Conservation (phyloP, 92 coral and sea anemone genomes). For the Parazoanthus darwini region DNA sequence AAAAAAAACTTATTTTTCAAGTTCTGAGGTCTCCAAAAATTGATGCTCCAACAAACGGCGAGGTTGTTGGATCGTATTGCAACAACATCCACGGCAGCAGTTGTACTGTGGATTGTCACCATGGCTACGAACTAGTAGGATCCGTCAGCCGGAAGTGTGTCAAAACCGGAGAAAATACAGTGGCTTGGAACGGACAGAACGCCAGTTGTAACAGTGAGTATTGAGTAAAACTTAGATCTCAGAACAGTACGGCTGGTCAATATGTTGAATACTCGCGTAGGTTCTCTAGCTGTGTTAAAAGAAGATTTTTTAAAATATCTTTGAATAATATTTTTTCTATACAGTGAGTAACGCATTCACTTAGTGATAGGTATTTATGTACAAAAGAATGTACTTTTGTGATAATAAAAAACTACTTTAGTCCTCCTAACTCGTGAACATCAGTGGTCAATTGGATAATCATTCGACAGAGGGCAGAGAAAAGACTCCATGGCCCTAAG, state of each 20-base stretch:
- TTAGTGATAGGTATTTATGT: too few species aligned
- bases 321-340: too few species aligned
- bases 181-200: not conserved
- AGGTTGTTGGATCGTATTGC: not conserved
- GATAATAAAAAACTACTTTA: too few species aligned
- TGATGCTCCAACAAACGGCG: not conserved
- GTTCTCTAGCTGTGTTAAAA: too few species aligned
- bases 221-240: not conserved
- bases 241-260: not conserved
- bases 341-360: too few species aligned
- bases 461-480: too few species aligned
- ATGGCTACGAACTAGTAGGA: not conserved
- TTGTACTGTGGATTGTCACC: not conserved
- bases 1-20: not conserved
- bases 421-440: too few species aligned
- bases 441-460: too few species aligned
- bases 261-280: too few species aligned
- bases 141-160: not conserved
- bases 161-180: not conserved
- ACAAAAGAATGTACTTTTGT: too few species aligned
- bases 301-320: too few species aligned
- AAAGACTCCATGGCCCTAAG: too few species aligned
- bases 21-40: not conserved
- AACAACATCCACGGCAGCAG: not conserved
- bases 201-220: not conserved